These are phyloP conservation scores for Limnephilus marmoratus DNA, from an alignment of 2,888 invertebrate species.

Conservation along the genomic window DNA sequence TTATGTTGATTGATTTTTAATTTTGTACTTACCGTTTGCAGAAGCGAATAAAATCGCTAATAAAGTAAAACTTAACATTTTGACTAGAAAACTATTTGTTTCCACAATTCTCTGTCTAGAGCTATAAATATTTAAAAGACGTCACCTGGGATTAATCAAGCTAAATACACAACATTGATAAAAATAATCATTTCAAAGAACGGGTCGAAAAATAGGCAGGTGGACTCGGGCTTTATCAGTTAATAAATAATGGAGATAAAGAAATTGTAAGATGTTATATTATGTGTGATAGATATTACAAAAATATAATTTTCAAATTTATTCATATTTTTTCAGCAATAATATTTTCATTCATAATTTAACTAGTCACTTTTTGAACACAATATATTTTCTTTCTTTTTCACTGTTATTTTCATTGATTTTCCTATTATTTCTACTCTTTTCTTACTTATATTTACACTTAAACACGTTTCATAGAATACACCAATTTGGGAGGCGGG, in stretches of 20 bases:
- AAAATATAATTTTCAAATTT: no score
- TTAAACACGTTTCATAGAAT: no score
- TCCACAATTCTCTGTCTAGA: not conserved
- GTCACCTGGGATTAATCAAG: not conserved
- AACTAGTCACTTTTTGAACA: no score
- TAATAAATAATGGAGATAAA: not conserved
- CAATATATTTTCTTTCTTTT: no score
- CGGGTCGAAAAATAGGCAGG: not conserved
- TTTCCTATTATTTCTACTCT: no score
- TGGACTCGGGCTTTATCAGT: not conserved
- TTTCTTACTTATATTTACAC: no score
- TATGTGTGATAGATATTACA: no score
- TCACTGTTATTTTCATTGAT: no score
- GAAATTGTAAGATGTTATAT: not conserved
- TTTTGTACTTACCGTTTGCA: slow-evolving; percentile 46
- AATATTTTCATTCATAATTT: no score
- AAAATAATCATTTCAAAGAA: not conserved
- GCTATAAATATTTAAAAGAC: not conserved
- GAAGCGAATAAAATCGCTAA: slow-evolving; percentile 19
- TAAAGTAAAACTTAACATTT: slow-evolving; percentile 40
- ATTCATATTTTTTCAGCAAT: no score
- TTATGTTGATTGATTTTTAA: not conserved
- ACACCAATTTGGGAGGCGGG: no score
- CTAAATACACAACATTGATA: not conserved
- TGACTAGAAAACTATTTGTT: not conserved